Base-by-base conservation (phyloP, 2,888 invertebrate species). In the Lymantria dispar region DNA sequence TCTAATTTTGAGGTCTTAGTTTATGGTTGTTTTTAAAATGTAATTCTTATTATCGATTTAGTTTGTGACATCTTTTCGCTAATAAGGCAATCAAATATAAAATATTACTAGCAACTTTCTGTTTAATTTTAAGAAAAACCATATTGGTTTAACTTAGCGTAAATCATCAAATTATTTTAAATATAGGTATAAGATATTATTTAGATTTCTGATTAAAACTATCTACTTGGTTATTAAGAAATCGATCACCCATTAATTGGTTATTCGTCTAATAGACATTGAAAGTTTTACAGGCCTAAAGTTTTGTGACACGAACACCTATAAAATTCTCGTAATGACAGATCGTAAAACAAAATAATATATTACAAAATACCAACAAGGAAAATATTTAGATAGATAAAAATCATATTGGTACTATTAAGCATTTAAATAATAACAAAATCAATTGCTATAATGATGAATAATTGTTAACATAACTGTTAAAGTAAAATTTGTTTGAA, bases 161-260 rank as follows among this genome's bases (percentile, higher is more conserved):
- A n/a, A 33, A 33, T 33, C 33, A 33, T 33, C 8, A 33, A 10
- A 7, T 33, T 10, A 33, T 33, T 33, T 33, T 33, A 33, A 33
- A 33, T 33, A 33, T 33, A 30, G 8, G 30, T 7, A 30, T 7
- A 30, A 30, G 5, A 33, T 33, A 33, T 33, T 33, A 7, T 33
- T 33, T 10, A 5, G 22, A 22, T 22, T 22, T 5, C 33, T 10
- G 33, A 33, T 33, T 33, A 33, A 10, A 33, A 33, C 10, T 33
- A 33, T 7, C 1, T 79, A 52, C 50, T 67, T n/a, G n/a, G n/a
- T n/a, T 79, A 84, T 83, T 80, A 58, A 55, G 65, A 73, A 74
- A 80, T 80, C 80, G 76, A 80, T 78, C 58, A 60, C 50, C 60
- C 70, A 75, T 67, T 69, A 72, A 15, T 22, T 29, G 48, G 44